These are phyloP conservation scores for Aporophyla nigra DNA, from an alignment of 2,888 invertebrate species.

Conservation along the genomic window DNA sequence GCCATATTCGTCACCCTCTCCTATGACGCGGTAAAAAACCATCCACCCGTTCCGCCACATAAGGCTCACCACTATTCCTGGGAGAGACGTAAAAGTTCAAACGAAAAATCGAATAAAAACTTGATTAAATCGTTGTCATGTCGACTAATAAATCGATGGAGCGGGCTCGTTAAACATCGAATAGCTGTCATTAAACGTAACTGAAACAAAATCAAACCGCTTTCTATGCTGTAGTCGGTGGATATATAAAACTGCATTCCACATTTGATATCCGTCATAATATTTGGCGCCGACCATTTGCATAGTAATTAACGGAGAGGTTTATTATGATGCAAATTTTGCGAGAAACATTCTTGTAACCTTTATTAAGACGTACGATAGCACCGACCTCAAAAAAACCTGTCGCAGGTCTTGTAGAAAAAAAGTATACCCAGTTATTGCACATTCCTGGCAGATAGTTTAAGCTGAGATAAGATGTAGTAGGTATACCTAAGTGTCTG, in stretches of 20 bases:
- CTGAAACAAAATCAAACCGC: conserved; percentile 51
- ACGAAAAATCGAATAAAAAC: conserved; percentile 48
- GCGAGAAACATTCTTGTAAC: conserved; percentile 45
- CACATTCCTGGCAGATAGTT: conserved; percentile 56
- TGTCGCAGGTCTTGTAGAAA: conserved; percentile 47
- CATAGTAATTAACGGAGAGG: conserved; percentile 60
- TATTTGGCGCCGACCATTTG: conserved; percentile 68
- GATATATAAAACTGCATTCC: conserved; percentile 66
- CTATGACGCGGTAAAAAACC: conserved; percentile 62
- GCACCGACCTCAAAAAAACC: conserved; percentile 64
- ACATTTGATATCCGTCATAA: conserved; percentile 55
- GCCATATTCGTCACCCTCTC: conserved; percentile 67
- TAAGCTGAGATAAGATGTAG: conserved; percentile 2
- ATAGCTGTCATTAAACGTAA: conserved; percentile 51
- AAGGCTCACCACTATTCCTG: conserved; percentile 49
- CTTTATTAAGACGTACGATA: conserved; percentile 48
- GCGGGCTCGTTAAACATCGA: conserved; percentile 34
- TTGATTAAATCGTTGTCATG: conserved; percentile 48
- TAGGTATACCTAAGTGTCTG: conserved; percentile 5
- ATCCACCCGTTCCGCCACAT: conserved; percentile 50
- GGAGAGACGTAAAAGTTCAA: conserved; percentile 33
- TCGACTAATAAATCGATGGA: conserved; percentile 51
- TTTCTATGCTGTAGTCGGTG: conserved; percentile 34
- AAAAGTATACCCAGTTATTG: conserved; percentile 61
- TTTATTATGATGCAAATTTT: conserved; percentile 61